Base-by-base conservation (phyloP, 1,140 invertebrate species). In the Scylla paramamosain region DNA sequence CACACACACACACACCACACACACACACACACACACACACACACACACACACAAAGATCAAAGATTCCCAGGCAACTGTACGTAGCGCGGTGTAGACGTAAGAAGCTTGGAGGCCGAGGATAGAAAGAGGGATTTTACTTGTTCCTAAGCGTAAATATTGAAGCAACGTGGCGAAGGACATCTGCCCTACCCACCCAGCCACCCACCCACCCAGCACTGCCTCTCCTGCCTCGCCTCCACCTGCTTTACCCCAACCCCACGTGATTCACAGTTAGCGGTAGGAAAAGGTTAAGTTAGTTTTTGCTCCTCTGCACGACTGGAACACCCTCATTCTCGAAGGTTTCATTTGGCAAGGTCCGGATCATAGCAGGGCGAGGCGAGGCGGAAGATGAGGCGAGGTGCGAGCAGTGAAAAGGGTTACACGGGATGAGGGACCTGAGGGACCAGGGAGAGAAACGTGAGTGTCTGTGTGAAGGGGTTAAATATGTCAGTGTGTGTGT, bases 211-310 rank as follows among this genome's bases (percentile, higher is more conserved):
- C 20, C 25, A 25, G 20, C 67, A 6, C 25, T n/a, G 20, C 20
- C 67, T 12, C 52, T 20, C 52, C 20, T 16, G 2, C 52, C 20
- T 59, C 52, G 10, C 67, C 67, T n/a, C 67, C 67, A n/a, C 67
- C 67, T n/a, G 20, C 67, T 77, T 77, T n/a, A 77, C 67, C 67
- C 67, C 67, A n/a, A 77, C 8, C 67, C 0, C 67, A 77, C 67
- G 67, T 77, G 67, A 77, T 77, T 25, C n/a, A 77, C 67, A 77
- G 20, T 77, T 77, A 77, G 67, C 67, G n/a, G 67, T 77, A n/a
- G 25, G 67, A 77, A 77, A 77, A 77, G 67, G 67, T 77, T 77
- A 77, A 77, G 67, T 77, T n/a, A 77, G 67, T 77, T 77, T 77
- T 77, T 77, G 67, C 67, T 59, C 67, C 20, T 7, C 67, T 20